Evolutionary conservation across 2,888 invertebrate species (phyloP), one percentile per base, ranked within the genome.

Genomic region (Catotricha subobsoleta): DNA sequence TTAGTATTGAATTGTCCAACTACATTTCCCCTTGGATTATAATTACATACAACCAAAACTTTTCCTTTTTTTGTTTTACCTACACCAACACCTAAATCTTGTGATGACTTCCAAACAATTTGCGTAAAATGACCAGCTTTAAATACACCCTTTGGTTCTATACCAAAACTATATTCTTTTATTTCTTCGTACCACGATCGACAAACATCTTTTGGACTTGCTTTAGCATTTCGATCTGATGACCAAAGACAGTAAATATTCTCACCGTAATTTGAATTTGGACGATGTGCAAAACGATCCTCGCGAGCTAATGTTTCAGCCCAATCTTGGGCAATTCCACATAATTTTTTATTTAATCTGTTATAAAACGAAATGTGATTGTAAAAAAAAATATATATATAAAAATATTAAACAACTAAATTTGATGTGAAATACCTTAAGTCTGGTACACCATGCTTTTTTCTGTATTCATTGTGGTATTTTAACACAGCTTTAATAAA

Each of bases 1-100:
- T 52, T 53, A 13, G 48, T 41, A 29, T 48, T 44, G 39, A 53
- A 52, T 29, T 52, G 51, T 5, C 53, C 53, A 10, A 52, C 46
- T 27, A 48, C 48, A 46, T 53, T 53, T 4, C 53, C 53, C 7
- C 53, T 47, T 20, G 52, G 52, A 48, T 49, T 46, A 44, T 53
- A 53, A 45, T 51, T 52, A 27, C 51, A 52, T 0, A 91, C 88
- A 1, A 90, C 82, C 50, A 81, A 81, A 2, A 82, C 71, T 56
- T 80, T 80, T 1, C 83, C 87, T 40, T 75, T 73, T 50, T 76
- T 74, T 49, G 74, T 76, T 51, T 75, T 68, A 1, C 80, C 75
- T 53, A 76, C 67, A 3, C 76, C 82, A 13, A 82, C 72, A 1
- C 83, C 83, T 20, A 82, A 55, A 51, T 78, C 73, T 37, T 66